Evolutionary conservation across 2,797 vertebrate species (phyloP).

Genomic region (Chaetodon trifasciatus): DNA sequence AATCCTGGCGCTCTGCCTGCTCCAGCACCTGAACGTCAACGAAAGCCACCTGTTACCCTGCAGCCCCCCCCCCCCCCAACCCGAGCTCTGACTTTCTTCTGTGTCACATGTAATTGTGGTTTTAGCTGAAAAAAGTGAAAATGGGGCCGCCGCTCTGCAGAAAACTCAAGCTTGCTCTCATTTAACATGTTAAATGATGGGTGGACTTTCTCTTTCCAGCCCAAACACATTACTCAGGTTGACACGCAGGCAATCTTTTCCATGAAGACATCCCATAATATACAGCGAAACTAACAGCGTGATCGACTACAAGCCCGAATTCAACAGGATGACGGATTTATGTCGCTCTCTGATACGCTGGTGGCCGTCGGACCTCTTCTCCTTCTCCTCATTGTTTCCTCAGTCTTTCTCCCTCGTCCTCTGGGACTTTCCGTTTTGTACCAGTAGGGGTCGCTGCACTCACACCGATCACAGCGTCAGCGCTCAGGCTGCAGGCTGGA

Average conservation of each 20-base stretch:
- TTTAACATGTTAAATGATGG: slow-evolving; percentile 29
- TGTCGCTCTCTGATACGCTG: not conserved
- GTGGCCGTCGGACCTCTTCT: not conserved
- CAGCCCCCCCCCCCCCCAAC: not conserved
- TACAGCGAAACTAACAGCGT: not conserved
- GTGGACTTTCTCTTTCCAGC: slow-evolving; percentile 33
- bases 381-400: not conserved
- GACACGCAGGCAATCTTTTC: slow-evolving; percentile 14
- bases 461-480: slow-evolving; percentile 66
- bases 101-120: not conserved
- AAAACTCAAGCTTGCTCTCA: not conserved
- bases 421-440: not conserved
- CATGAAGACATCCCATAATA: not conserved
- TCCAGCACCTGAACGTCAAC: not conserved
- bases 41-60: slow-evolving; percentile 12
- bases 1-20: too few relatives aligned
- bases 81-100: not conserved
- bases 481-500: not conserved
- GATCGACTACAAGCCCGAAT: not conserved
- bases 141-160: not conserved
- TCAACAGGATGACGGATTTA: slow-evolving; percentile 4
- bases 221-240: slow-evolving; percentile 28
- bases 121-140: not conserved
- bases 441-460: slow-evolving; percentile 81
- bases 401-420: not conserved